Percentiles rank a stretch among this genome's conserved stretches.
Evolutionary conservation across 2,888 invertebrate genomes (phyloP).

Genomic region (Drosophila colorata): DNA sequence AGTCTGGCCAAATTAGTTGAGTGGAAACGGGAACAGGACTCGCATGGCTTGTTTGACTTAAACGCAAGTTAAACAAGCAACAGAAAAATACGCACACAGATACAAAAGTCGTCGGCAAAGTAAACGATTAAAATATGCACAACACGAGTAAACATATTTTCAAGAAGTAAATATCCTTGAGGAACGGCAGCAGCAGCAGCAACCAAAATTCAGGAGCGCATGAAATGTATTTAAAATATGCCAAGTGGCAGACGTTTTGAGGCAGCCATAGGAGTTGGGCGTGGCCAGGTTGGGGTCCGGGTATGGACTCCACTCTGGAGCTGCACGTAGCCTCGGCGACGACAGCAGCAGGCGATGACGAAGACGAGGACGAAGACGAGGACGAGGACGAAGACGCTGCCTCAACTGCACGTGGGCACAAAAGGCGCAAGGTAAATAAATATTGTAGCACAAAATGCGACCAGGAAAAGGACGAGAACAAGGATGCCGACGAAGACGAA

Average conservation of each 20-base stretch:
- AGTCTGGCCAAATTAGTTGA: slow-evolving; percentile 48
- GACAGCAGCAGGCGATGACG: slow-evolving; percentile 48
- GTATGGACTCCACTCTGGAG: slow-evolving; percentile 28
- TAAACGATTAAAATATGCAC: slow-evolving; percentile 85
- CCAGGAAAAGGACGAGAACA: slow-evolving; percentile 6
- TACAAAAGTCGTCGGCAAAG: slow-evolving; percentile 70
- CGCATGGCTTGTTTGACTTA: slow-evolving; percentile 74
- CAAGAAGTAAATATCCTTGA: slow-evolving; percentile 84
- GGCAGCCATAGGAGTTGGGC: slow-evolving; percentile 21
- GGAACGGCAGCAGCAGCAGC: slow-evolving; percentile 53
- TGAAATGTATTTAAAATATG: slow-evolving; percentile 84
- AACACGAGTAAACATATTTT: slow-evolving; percentile 85
- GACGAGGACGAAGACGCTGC: slow-evolving; percentile 34
- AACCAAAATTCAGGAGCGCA: slow-evolving; percentile 77
- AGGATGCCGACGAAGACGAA: slow-evolving; percentile 32
- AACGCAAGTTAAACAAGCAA: slow-evolving; percentile 70
- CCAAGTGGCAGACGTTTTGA: slow-evolving; percentile 75
- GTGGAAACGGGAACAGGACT: slow-evolving; percentile 21
- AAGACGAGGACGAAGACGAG: slow-evolving; percentile 15
- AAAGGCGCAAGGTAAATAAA: slow-evolving; percentile 83
- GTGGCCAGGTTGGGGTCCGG: slow-evolving; percentile 4
- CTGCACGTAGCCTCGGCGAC: slow-evolving; percentile 70
- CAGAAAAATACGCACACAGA: slow-evolving; percentile 21
- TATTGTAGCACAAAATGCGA: slow-evolving; percentile 72
- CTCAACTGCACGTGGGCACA: slow-evolving; percentile 75